Conservation (phyloP, 1,140 invertebrate species). For the Brachionus rotundiformis region DNA sequence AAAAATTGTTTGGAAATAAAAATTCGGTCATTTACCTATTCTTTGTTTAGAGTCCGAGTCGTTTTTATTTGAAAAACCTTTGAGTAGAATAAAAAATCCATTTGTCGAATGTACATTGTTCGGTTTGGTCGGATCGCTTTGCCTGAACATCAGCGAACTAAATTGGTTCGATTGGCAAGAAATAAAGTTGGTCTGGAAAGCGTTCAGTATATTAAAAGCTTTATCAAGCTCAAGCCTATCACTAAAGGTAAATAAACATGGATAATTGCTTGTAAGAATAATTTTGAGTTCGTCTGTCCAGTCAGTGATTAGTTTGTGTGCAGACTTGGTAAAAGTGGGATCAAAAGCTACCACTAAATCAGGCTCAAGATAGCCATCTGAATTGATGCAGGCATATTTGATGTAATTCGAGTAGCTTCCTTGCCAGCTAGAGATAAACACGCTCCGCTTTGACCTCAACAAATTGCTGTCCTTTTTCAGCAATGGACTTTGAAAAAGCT, state of each 20-base stretch:
- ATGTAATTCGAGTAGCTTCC: constrained; percentile 44
- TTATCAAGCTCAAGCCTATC: constrained; percentile 4
- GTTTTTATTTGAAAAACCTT: constrained; percentile 40
- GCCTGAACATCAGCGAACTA: constrained; percentile 37
- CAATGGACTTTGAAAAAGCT: neutral
- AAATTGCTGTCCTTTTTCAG: constrained; percentile 1
- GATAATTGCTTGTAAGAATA: constrained; percentile 13
- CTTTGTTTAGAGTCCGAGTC: neutral
- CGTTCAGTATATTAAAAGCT: constrained; percentile 7
- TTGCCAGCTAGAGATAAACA: constrained; percentile 36
- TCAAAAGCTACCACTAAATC: constrained; percentile 46
- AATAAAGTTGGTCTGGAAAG: constrained; percentile 30
- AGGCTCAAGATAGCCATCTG: constrained; percentile 15
- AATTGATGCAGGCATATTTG: constrained; percentile 39
- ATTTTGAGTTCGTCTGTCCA: constrained; percentile 48
- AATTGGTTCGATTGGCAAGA: constrained; percentile 22
- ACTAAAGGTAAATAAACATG: constrained; percentile 45
- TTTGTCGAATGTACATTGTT: constrained; percentile 38
- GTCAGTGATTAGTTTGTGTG: constrained; percentile 43
- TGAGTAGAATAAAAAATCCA: neutral
- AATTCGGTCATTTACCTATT: neutral
- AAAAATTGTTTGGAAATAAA: neutral
- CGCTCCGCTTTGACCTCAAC: neutral
- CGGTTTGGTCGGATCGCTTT: neutral
- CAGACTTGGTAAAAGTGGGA: constrained; percentile 46